These are phyloP conservation scores for Cydia fagiglandana DNA, from an alignment of 1,140 invertebrate species.

Conservation along the genomic window DNA sequence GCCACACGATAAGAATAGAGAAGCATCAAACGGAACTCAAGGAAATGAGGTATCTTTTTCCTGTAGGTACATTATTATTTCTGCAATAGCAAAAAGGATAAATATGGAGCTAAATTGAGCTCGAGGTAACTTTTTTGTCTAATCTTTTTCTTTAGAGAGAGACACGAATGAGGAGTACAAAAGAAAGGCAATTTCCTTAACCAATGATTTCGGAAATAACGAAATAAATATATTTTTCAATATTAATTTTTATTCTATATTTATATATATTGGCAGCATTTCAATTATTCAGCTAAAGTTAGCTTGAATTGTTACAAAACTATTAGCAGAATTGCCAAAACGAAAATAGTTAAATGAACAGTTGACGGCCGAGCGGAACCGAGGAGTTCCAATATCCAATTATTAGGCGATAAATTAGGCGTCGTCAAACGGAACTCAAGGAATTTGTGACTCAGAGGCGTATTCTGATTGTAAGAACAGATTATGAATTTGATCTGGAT, in stretches of 20 bases:
- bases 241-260: too few species aligned
- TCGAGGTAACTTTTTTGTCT: background rate
- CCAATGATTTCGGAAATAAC: too few species aligned
- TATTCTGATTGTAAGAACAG: background rate
- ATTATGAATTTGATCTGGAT: background rate
- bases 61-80: background rate
- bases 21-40: too few species aligned
- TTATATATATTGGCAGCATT: background rate
- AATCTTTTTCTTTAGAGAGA: background rate
- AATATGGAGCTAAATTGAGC: background rate
- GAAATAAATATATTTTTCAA: too few species aligned
- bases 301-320: background rate
- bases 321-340: background rate
- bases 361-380: background rate
- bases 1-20: too few species aligned
- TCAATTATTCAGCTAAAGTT: background rate
- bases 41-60: too few species aligned
- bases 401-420: background rate
- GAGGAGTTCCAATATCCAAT: background rate
- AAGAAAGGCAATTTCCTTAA: background rate
- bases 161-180: background rate
- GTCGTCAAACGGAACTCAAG: background rate
- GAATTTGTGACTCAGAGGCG: background rate
- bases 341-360: background rate
- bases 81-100: background rate